A percentile compares a stretch with the other conserved stretches of the same genome.
phyloP scores from a whole-genome alignment of 2,888 invertebrate genomes.

The Dryobota labecula region DNA sequence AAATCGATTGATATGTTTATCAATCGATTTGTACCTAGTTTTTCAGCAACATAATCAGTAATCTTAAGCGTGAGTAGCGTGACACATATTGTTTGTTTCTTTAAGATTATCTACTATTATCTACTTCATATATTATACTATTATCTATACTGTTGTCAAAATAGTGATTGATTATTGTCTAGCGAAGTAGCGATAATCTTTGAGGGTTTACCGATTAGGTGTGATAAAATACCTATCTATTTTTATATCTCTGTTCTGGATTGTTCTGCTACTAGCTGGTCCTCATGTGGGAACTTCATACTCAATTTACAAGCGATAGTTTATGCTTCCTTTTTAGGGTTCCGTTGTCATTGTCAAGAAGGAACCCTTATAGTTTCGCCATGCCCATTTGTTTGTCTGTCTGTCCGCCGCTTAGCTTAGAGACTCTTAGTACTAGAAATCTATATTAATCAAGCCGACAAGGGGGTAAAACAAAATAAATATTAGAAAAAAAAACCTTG shows the following conservation, averaged over 20 bases:
- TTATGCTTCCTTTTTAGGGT: too few species aligned
- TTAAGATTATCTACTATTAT: too few species aligned
- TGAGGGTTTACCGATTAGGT: constrained; percentile 5
- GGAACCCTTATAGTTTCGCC: too few species aligned
- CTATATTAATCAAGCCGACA: too few species aligned
- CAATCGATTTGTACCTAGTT: not conserved
- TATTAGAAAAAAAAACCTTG: too few species aligned
- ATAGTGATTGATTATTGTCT: constrained; percentile 38
- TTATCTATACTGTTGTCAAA: constrained; percentile 12
- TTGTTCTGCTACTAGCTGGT: too few species aligned
- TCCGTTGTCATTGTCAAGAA: too few species aligned
- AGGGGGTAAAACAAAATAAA: too few species aligned
- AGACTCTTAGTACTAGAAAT: too few species aligned
- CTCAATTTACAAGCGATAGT: not conserved
- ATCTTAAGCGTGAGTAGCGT: constrained; percentile 1
- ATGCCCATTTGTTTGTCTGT: too few species aligned
- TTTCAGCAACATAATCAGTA: not conserved
- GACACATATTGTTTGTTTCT: constrained; percentile 14
- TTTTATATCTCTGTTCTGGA: not conserved
- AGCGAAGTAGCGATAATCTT: not conserved
- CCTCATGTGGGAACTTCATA: not conserved
- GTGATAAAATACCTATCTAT: not conserved
- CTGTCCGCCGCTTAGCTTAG: too few species aligned
- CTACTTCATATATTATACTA: too few species aligned
- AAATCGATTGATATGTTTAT: not conserved